These are phyloP conservation scores for Drosophila navojoa DNA, from an alignment of 1,140 invertebrate species.

Conservation along the genomic window DNA sequence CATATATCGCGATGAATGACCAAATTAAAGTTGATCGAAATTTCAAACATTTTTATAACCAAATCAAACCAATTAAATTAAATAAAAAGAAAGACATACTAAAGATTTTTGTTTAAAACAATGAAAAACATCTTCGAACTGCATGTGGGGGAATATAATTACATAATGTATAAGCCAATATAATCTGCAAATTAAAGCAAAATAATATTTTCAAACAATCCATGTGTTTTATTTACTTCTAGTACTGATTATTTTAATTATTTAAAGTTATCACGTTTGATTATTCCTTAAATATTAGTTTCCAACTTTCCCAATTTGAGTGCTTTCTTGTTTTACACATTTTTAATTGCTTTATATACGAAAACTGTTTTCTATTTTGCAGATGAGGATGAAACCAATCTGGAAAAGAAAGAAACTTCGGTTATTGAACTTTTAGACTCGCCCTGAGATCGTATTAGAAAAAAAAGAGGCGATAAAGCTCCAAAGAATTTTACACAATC, in stretches of 20 bases:
- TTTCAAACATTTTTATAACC: slow-evolving; percentile 15
- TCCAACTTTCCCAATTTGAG: slow-evolving; percentile 18
- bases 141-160: slow-evolving; percentile 30
- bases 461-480: slow-evolving; percentile 15
- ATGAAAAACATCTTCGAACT: slow-evolving; percentile 22
- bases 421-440: slow-evolving; percentile 71
- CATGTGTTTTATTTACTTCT: slow-evolving; percentile 40
- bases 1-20: slow-evolving; percentile 18
- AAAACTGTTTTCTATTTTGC: slow-evolving; percentile 55
- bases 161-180: slow-evolving; percentile 29
- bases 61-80: slow-evolving; percentile 2
- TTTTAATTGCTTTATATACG: slow-evolving; percentile 54
- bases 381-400: slow-evolving; percentile 45
- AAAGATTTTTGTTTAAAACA: slow-evolving; percentile 19
- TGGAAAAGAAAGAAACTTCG: slow-evolving; percentile 59
- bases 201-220: slow-evolving; percentile 35
- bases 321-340: slow-evolving; percentile 23
- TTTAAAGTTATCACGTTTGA: slow-evolving; percentile 21
- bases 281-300: slow-evolving; percentile 29
- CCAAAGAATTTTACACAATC: slow-evolving; percentile 57
- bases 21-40: slow-evolving; percentile 26
- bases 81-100: slow-evolving; percentile 1
- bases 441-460: slow-evolving; percentile 37
- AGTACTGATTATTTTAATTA: slow-evolving; percentile 12
- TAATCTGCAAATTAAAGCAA: slow-evolving; percentile 49